Base-by-base conservation (phyloP, 2,888 invertebrate genomes). In the Drosophila incognita region DNA sequence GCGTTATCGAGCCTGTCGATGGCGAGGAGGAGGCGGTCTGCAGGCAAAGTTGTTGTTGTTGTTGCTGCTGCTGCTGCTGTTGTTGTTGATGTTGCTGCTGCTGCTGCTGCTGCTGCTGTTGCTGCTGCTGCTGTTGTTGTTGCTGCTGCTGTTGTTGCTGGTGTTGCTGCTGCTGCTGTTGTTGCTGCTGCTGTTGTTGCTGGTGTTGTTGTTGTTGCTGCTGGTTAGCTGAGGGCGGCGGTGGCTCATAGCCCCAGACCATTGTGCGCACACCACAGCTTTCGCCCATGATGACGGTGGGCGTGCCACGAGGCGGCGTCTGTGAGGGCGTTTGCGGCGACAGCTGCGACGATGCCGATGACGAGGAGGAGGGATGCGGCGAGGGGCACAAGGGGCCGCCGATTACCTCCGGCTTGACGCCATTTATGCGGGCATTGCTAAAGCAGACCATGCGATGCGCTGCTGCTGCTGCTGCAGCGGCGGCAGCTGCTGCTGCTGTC, bases 241-340 rank as follows among this genome's bases (percentile, higher is more conserved):
- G 94, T 27, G 95, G 93, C 71, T 93, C 93, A 65, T 93, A 93
- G 62, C 95, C 95, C 95, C 95, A 95, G 73, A 95, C 95, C 95
- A 95, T 95, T 31, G 95, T 95, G 54, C 96, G 94, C 0, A 98
- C 98, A 49, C 98, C 97, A 63, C 98, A 98, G 46, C 97, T 97
- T 93, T 98, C 98, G 57, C 98, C 98, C 97, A 98, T 97, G 82
- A 98, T 97, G 76, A 98, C 98, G 56, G 97, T 97, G 36, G 98
- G 98, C 59, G 98, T 96, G 88, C 93, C 96, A 90, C 94, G 95
- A 7, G 93, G 92, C 71, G 93, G 92, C 35, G 92, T 93, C 83
- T 93, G 93, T 31, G 92, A 93, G 76, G 93, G 91, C 87, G 94
- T 92, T 79, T 92, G 92, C 24, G 93, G 93, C 51, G 92, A 93